Percentiles rank a stretch among this genome's conserved stretches.
These are phyloP conservation scores for Cotesia typhae DNA, from an alignment of 1,140 invertebrate genomes.

Conservation along the genomic window DNA sequence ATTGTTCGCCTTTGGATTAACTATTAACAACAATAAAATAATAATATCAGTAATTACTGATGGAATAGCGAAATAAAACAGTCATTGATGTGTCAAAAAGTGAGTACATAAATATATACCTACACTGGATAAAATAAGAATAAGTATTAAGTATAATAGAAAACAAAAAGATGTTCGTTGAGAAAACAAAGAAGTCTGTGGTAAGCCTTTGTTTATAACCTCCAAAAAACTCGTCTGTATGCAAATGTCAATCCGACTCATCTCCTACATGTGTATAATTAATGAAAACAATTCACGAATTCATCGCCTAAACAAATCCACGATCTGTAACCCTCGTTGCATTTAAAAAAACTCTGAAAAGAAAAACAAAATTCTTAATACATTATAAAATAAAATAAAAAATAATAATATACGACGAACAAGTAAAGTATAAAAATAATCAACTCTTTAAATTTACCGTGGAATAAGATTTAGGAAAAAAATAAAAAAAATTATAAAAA, in stretches of 20 bases:
- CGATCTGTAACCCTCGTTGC: background rate
- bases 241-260: slow-evolving; percentile 31
- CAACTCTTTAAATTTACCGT: slow-evolving; percentile 6
- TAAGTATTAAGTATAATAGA: background rate
- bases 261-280: slow-evolving; percentile 32
- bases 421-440: slow-evolving; percentile 24
- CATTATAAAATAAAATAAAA: slow-evolving; percentile 6
- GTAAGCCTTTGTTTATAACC: background rate
- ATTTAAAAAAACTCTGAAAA: background rate
- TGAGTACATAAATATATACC: too few species aligned
- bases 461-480: background rate
- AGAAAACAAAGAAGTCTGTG: slow-evolving; percentile 2
- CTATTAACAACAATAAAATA: too few species aligned
- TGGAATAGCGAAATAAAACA: too few species aligned
- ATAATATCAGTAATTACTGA: too few species aligned
- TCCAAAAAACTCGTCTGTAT: slow-evolving; percentile 34
- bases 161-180: background rate
- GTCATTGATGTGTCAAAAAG: too few species aligned
- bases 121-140: too few species aligned
- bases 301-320: slow-evolving; percentile 10
- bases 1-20: too few species aligned
- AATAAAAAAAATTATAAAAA: slow-evolving; percentile 16
- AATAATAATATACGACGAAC: background rate
- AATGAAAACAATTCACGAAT: slow-evolving; percentile 34
- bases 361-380: background rate